Percentiles rank a stretch among this genome's conserved stretches.
These are phyloP conservation scores for Xanthia togata DNA, from an alignment of 2,888 invertebrate genomes.

Conservation along the genomic window DNA sequence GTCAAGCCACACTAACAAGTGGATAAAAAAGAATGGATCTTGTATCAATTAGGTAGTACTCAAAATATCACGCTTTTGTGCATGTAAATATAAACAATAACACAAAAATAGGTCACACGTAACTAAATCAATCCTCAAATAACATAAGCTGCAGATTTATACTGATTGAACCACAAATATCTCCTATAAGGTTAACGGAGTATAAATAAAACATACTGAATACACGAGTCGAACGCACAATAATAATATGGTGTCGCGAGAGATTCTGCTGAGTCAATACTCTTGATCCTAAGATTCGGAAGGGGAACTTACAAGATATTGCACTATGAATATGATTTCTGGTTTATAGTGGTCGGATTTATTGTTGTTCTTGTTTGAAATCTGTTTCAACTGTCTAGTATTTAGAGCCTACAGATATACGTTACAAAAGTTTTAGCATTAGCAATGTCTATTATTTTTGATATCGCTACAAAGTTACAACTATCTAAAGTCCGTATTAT, in stretches of 20 bases:
- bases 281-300: constrained; percentile 27
- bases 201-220: constrained; percentile 34
- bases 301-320: constrained; percentile 5
- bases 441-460: background rate
- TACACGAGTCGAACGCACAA: constrained; percentile 27
- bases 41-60: background rate
- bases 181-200: constrained; percentile 25
- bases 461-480: background rate
- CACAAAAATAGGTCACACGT: constrained; percentile 4
- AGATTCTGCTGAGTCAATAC: constrained; percentile 32
- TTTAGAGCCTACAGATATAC: background rate
- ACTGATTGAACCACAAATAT: constrained; percentile 38
- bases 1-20: background rate
- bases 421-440: background rate
- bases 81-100: background rate
- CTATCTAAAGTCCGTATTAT: background rate
- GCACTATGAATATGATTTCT: constrained; percentile 1
- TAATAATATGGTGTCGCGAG: constrained; percentile 28
- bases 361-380: background rate
- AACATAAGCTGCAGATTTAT: constrained; percentile 30
- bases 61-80: background rate
- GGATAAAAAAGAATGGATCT: background rate
- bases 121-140: constrained; percentile 16
- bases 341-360: constrained; percentile 8
- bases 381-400: background rate